Base-by-base conservation (phyloP, 1,140 invertebrate species). In the Triops cancriformis region DNA sequence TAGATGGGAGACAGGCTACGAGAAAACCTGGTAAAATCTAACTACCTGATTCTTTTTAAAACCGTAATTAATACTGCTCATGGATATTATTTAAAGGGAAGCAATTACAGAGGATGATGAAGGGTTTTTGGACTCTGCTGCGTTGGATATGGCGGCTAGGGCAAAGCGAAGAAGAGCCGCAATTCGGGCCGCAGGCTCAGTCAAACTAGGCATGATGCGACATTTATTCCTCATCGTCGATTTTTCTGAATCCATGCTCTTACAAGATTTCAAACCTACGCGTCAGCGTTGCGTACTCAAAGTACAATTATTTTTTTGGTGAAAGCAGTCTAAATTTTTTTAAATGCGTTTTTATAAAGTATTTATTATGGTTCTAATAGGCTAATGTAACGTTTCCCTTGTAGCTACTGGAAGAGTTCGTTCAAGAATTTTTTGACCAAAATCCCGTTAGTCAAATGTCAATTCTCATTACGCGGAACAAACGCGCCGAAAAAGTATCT, bases 401-500 rank as follows among this genome's bases (percentile, higher is more conserved):
- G 80, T 83, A 97, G 94, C 86, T 98, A 28, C 83, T 98, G 75
- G 94, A 98, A 86, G 90, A 91, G 80, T 99, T 98, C 85, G 90
- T 99, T 76, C 93, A 97, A 81, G 96, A 98, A 85, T 99, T 94
- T 84, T 98, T 99, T 85, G 96, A 99, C 85, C 95, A 98, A 86
- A 99, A 99, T 87, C 98, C 98, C 51, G 96, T 99, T 74, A 97
- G 95, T 85, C 98, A 99, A 85, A 85, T 99, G 72, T 97, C 97
- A 26, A 87, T 99, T 73, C 93, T 99, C 81, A 85, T 91, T 14
- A 94, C 96, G 77, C 92, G 92, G 82, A 97, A 98, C 82, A 98
- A 98, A 86, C 88, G 95, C 82, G 94, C 96, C 23, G 96, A 99
- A 83, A 96, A 93, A 86, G 83, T 97, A 6, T 92, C 92, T 77